phyloP scores from a whole-genome alignment of 2,797 vertebrate genomes.

The Acanthurus tractus region DNA sequence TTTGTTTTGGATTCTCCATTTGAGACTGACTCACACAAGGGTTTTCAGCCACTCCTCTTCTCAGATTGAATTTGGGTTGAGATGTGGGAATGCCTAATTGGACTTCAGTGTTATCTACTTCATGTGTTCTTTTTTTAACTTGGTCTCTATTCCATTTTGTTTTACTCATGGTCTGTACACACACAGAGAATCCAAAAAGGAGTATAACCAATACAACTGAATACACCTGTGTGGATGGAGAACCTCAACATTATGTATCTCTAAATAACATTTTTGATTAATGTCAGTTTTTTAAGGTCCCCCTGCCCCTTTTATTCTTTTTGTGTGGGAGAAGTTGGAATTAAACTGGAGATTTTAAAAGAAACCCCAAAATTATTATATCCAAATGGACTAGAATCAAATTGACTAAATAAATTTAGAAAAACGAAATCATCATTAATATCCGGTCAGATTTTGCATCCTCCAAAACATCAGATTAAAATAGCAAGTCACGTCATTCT shows the following conservation, averaged over 20 bases:
- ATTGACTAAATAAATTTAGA: neutral
- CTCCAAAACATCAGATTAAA: constrained; percentile 52
- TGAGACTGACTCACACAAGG: constrained; percentile 6
- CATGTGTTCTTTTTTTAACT: neutral
- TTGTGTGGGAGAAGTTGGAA: neutral
- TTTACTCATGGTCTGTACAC: neutral
- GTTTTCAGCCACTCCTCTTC: constrained; percentile 3
- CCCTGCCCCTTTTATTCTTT: neutral
- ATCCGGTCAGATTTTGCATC: constrained; percentile 22
- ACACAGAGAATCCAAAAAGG: neutral
- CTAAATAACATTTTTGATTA: neutral
- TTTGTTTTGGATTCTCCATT: neutral
- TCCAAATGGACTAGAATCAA: constrained; percentile 18
- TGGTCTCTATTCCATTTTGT: neutral
- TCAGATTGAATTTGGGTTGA: neutral
- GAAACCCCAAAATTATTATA: constrained; percentile 13
- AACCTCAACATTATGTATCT: neutral
- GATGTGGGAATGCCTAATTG: neutral
- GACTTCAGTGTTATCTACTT: neutral
- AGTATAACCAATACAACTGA: constrained; percentile 6
- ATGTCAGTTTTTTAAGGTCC: neutral
- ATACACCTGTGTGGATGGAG: constrained; percentile 2
- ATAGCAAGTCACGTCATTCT: constrained; percentile 45
- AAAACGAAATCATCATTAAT: neutral
- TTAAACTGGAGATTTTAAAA: constrained; percentile 13